Base-by-base conservation (phyloP, 2,888 invertebrate species). In the Agrypnus murinus region DNA sequence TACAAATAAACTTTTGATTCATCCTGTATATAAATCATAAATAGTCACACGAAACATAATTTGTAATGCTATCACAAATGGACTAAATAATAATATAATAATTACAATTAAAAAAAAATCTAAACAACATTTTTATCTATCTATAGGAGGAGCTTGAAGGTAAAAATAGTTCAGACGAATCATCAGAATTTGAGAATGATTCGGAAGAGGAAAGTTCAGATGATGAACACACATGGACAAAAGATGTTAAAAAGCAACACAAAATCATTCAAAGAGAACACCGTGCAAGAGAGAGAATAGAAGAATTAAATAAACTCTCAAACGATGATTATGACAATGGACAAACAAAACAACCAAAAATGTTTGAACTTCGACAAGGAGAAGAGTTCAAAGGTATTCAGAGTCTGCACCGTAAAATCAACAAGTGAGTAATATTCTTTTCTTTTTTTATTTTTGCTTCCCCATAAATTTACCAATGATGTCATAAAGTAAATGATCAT, bases 241-340 rank as follows among this genome's bases (percentile, higher is more conserved):
- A 92, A 80, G 94, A 96, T 85, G 90, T 95, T 67, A 93, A 93
- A 80, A 92, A 92, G 80, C 91, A 93, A 80, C 92, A 94, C 81
- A 88, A 88, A 79, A 86, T 90, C n/a, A 88, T 92, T 12, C 87
- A 91, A 81, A 78, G 87, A 82, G 87, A 90, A 83, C 82, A 88
- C 79, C 80, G 86, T 83, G 60, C 85, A 79, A 81, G 82, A 78
- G 80, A 85, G 75, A 83, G 79, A 73, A 12, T 76, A 81, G 14
- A 84, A 84, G 10, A 83, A 83, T 9, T 75, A 69, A 75, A 80
- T 64, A 70, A 81, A 65, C 68, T 82, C 0, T 17, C 31, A 7
- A 14, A 34, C n/a, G 50, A 14, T 48, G n/a, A 10, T 63, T 48
- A 75, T 77, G 34, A 74, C 72, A 74, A 66, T 31, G 72, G 78